A percentile compares a stretch with the other conserved stretches of the same genome.
phyloP scores from a whole-genome alignment of 2,888 invertebrate species.

The Cerceris rybyensis region DNA sequence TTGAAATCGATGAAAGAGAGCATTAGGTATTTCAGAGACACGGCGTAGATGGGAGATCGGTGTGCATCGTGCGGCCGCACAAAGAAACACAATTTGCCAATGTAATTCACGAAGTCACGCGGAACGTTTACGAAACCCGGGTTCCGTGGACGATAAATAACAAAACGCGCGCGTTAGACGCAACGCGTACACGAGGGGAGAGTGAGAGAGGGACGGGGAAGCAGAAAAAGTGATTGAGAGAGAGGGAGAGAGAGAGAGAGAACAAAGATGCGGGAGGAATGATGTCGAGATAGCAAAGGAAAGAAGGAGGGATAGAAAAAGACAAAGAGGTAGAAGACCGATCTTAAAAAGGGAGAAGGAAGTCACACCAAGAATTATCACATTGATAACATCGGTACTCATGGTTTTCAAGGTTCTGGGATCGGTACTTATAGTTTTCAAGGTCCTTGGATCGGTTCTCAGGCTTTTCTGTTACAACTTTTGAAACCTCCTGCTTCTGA shows the following conservation, averaged over 20 bases:
- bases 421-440: too few species aligned
- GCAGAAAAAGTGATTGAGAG: background rate
- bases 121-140: slow-evolving; percentile 52
- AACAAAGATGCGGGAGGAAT: slow-evolving; percentile 2
- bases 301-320: slow-evolving; percentile 12
- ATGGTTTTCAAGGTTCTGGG: too few species aligned
- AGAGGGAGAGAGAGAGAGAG: background rate
- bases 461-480: too few species aligned
- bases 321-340: slow-evolving; percentile 22
- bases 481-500: too few species aligned
- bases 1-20: too few species aligned
- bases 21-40: too few species aligned
- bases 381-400: too few species aligned
- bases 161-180: slow-evolving; percentile 20
- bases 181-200: background rate
- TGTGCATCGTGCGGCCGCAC: too few species aligned
- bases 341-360: slow-evolving; percentile 45
- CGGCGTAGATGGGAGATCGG: too few species aligned
- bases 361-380: too few species aligned
- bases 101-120: background rate
- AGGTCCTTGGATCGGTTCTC: too few species aligned
- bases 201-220: background rate
- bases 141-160: slow-evolving; percentile 56
- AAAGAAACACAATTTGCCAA: too few species aligned
- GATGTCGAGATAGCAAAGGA: background rate